These are phyloP conservation scores for Moxostoma hubbsi DNA, from an alignment of 2,797 vertebrate genomes.

Conservation along the genomic window DNA sequence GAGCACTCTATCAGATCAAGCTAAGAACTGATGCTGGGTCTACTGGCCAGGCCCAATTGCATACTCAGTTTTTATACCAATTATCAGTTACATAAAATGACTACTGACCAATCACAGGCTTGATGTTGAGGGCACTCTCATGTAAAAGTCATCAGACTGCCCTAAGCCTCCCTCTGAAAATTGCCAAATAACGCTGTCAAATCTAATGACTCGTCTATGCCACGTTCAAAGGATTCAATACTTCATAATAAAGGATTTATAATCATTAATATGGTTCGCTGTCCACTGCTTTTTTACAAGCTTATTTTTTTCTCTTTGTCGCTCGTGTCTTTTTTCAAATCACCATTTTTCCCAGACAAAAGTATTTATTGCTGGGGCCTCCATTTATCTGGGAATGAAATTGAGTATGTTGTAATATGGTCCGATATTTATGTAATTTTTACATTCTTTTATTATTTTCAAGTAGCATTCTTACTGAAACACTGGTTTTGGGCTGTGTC, in stretches of 20 bases:
- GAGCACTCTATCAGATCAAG: neutral
- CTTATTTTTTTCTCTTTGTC: slow-evolving; percentile 26
- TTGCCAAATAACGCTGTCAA: slow-evolving; percentile 44
- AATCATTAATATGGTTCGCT: slow-evolving; percentile 49
- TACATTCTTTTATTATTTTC: slow-evolving; percentile 20
- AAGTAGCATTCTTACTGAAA: slow-evolving; percentile 24
- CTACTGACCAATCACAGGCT: neutral
- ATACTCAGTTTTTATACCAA: neutral
- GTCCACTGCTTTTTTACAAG: slow-evolving; percentile 44
- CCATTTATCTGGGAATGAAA: slow-evolving; percentile 71
- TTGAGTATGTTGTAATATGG: slow-evolving; percentile 67
- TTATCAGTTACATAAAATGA: neutral
- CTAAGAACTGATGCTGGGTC: neutral
- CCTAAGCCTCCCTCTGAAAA: slow-evolving; percentile 1
- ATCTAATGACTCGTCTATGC: slow-evolving; percentile 43
- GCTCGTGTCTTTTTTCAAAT: neutral
- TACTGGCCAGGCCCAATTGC: neutral
- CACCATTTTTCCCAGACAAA: slow-evolving; percentile 55
- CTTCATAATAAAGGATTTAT: slow-evolving; percentile 41
- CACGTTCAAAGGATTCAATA: slow-evolving; percentile 46
- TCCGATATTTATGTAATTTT: slow-evolving; percentile 66
- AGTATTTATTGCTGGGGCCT: slow-evolving; percentile 71
- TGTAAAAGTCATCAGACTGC: slow-evolving; percentile 23
- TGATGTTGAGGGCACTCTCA: slow-evolving; percentile 5
- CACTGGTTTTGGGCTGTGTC: slow-evolving; percentile 8